A percentile compares a stretch with the other conserved stretches of the same genome.
Conservation (phyloP, 1,140 invertebrate genomes). For the Drosophila asahinai region DNA sequence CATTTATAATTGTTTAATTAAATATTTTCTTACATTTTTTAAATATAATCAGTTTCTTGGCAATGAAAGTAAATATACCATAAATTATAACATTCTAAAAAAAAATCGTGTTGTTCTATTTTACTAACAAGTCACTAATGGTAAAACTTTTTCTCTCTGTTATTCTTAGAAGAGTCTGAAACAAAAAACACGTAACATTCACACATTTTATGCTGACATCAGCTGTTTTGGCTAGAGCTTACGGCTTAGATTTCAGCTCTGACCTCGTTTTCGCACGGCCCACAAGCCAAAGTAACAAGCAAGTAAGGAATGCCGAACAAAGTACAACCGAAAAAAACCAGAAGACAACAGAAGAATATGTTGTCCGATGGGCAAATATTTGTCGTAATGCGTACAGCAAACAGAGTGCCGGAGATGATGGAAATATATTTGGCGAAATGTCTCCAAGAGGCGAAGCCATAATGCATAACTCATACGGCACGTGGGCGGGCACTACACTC, state of each 20-base stretch:
- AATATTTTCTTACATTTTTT: too few relatives aligned
- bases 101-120: too few relatives aligned
- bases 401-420: conserved; percentile 46
- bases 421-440: conserved; percentile 49
- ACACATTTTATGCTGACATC: conserved; percentile 61
- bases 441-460: conserved; percentile 24
- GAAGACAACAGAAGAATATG: conserved; percentile 53
- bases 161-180: conserved; percentile 5
- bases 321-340: conserved; percentile 26
- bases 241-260: conserved; percentile 60
- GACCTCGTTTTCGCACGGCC: conserved; percentile 44
- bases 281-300: conserved; percentile 53
- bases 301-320: conserved; percentile 11
- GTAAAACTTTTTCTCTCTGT: conserved; percentile 2
- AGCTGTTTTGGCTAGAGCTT: conserved; percentile 56
- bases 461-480: conserved; percentile 53
- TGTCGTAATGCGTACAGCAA: conserved; percentile 55
- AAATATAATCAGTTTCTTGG: too few relatives aligned
- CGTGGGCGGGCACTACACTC: conserved; percentile 27
- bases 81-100: too few relatives aligned
- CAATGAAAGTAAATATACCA: neutral
- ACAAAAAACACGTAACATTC: conserved; percentile 40
- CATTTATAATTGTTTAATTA: too few relatives aligned
- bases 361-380: conserved; percentile 63
- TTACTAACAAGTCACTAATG: too few relatives aligned